Evolutionary conservation across 1,140 invertebrate species (phyloP).

Genomic region (Papilio glaucus): DNA sequence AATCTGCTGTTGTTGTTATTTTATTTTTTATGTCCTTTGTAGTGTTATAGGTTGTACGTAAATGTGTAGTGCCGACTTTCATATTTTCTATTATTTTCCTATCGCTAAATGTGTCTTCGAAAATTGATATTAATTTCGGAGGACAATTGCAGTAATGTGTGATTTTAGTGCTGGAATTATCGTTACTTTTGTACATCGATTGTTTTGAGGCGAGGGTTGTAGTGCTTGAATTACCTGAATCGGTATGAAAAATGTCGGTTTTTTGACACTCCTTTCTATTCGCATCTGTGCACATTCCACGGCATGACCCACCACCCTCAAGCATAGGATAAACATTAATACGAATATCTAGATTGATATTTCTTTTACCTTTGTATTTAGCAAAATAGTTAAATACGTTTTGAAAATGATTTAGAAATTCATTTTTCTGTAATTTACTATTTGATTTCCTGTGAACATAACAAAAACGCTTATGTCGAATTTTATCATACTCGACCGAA

Average conservation of each 20-base stretch:
- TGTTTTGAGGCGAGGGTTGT: neutral
- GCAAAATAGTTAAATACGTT: constrained; percentile 60
- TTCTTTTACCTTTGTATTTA: constrained; percentile 45
- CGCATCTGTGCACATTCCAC: neutral
- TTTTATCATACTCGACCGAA: constrained; percentile 29
- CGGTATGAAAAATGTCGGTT: neutral
- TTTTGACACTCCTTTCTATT: neutral
- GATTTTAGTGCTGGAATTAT: neutral
- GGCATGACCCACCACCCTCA: constrained; percentile 24
- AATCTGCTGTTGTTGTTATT: constrained; percentile 36
- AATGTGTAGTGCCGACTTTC: constrained; percentile 41
- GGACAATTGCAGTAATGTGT: constrained; percentile 27
- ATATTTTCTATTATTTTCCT: constrained; percentile 20
- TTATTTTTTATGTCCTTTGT: constrained; percentile 31
- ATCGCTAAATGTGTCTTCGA: constrained; percentile 57
- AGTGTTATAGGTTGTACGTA: constrained; percentile 34
- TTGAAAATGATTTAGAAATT: constrained; percentile 54
- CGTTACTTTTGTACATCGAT: neutral
- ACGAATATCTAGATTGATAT: constrained; percentile 62
- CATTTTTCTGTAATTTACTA: constrained; percentile 37
- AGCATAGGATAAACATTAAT: constrained; percentile 51
- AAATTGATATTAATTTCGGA: constrained; percentile 60
- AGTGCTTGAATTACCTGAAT: neutral
- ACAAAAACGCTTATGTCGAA: constrained; percentile 49
- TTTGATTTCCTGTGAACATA: constrained; percentile 48